A percentile compares a stretch with the other conserved stretches of the same genome.
Conservation (phyloP, 2,888 invertebrate species). For the Catocala sponsa region DNA sequence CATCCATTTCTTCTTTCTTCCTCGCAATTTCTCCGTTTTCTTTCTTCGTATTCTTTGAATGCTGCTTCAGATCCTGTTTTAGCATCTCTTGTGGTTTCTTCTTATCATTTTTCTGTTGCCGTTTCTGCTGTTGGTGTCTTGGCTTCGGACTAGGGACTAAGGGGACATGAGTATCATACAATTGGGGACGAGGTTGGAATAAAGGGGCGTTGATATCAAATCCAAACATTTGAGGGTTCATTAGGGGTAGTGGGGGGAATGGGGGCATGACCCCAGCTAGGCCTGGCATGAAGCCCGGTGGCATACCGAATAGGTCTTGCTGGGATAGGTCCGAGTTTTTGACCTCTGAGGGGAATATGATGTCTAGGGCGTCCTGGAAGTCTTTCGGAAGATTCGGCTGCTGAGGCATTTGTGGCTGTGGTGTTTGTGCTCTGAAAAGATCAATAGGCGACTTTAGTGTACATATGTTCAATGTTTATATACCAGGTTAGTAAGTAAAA, state of each 20-base stretch:
- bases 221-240: slow-evolving; percentile 71
- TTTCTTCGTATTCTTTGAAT: slow-evolving; percentile 11
- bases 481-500: too few species aligned
- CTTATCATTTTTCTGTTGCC: slow-evolving; percentile 43
- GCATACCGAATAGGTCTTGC: slow-evolving; percentile 47
- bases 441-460: background rate
- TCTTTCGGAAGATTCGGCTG: slow-evolving; percentile 86
- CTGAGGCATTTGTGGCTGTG: slow-evolving; percentile 34
- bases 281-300: slow-evolving; percentile 56
- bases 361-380: slow-evolving; percentile 90
- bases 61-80: background rate
- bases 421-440: slow-evolving; percentile 12
- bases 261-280: slow-evolving; percentile 57
- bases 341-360: slow-evolving; percentile 88
- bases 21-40: slow-evolving; percentile 51
- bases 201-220: slow-evolving; percentile 72
- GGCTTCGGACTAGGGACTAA: slow-evolving; percentile 61
- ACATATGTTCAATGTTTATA: background rate
- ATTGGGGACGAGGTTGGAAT: slow-evolving; percentile 69
- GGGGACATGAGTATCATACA: slow-evolving; percentile 80
- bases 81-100: background rate
- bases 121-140: slow-evolving; percentile 36
- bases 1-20: slow-evolving; percentile 89
- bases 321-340: slow-evolving; percentile 55
- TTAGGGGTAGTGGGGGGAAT: slow-evolving; percentile 57